Conservation (phyloP, 2,888 invertebrate genomes). For the Drosophila fulvimacula region DNA sequence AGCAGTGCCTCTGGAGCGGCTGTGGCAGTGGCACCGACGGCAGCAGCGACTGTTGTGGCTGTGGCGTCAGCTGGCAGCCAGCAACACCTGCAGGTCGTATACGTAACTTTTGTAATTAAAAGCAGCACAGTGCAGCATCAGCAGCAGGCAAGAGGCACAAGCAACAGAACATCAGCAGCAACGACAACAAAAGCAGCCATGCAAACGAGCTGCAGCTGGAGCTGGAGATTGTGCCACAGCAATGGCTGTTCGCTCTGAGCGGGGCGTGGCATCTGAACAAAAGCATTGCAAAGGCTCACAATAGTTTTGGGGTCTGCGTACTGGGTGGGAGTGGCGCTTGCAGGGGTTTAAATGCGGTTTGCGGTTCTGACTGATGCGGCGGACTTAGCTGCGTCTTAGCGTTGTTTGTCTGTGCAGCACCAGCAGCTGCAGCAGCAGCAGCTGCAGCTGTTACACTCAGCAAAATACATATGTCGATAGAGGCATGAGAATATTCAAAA, state of each 20-base stretch:
- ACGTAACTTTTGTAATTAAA: constrained; percentile 81
- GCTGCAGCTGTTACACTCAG: constrained; percentile 26
- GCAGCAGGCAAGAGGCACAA: constrained; percentile 16
- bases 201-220: constrained; percentile 66
- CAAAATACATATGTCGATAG: background rate
- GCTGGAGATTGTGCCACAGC: constrained; percentile 31
- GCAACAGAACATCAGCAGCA: constrained; percentile 12
- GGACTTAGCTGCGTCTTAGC: constrained; percentile 66
- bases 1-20: constrained; percentile 57
- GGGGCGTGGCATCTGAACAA: constrained; percentile 67
- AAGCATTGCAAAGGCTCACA: constrained; percentile 62
- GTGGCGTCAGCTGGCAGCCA: constrained; percentile 40
- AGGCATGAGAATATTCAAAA: background rate
- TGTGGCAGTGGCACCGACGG: constrained; percentile 10
- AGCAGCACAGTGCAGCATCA: constrained; percentile 68
- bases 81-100: constrained; percentile 76
- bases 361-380: constrained; percentile 60
- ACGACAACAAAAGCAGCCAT: constrained; percentile 69
- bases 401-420: constrained; percentile 43
- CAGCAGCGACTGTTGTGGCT: constrained; percentile 8
- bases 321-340: constrained; percentile 8
- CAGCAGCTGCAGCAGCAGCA: constrained; percentile 29
- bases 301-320: constrained; percentile 50
- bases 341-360: constrained; percentile 64
- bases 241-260: constrained; percentile 18